Evolutionary conservation across 2,797 vertebrate species (phyloP).

Genomic region (Melanotaenia trifasciata): DNA sequence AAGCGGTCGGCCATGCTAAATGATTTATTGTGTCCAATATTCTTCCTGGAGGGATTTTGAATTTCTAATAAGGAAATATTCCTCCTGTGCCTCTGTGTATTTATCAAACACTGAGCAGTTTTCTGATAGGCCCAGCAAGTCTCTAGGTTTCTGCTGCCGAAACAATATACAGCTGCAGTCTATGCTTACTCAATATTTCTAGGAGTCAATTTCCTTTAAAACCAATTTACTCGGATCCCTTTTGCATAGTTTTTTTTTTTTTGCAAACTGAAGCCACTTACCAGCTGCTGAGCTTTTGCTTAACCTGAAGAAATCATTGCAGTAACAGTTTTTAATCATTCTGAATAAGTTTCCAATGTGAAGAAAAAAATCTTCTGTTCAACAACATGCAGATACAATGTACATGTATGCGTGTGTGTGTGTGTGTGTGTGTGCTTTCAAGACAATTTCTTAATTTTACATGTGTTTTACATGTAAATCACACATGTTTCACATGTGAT

Average conservation of each 20-base stretch:
- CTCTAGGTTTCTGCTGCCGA: conserved; percentile 57
- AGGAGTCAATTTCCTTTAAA: conserved; percentile 73
- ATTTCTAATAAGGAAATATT: conserved; percentile 82
- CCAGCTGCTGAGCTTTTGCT: conserved; percentile 70
- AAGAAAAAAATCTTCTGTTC: too few species aligned
- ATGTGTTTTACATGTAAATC: too few species aligned
- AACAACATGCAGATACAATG: too few species aligned
- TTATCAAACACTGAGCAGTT: conserved; percentile 67
- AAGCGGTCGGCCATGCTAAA: conserved; percentile 69
- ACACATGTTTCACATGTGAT: too few species aligned
- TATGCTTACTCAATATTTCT: conserved; percentile 69
- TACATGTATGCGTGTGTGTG: neutral
- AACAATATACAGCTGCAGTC: conserved; percentile 46
- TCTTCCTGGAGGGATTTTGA: conserved; percentile 76
- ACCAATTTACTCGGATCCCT: conserved; percentile 64
- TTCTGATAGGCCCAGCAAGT: conserved; percentile 65
- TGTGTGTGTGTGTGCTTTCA: neutral
- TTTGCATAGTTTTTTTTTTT: conserved; percentile 48
- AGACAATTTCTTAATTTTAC: too few species aligned
- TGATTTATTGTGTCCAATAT: conserved; percentile 82
- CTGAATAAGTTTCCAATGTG: too few species aligned
- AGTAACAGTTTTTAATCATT: conserved; percentile 34
- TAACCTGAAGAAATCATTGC: conserved; percentile 36
- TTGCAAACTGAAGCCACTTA: conserved; percentile 51
- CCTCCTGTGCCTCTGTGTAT: conserved; percentile 71